Evolutionary conservation across 2,113 vertebrate species (phyloP).

Genomic region (Psophia crepitans): DNA sequence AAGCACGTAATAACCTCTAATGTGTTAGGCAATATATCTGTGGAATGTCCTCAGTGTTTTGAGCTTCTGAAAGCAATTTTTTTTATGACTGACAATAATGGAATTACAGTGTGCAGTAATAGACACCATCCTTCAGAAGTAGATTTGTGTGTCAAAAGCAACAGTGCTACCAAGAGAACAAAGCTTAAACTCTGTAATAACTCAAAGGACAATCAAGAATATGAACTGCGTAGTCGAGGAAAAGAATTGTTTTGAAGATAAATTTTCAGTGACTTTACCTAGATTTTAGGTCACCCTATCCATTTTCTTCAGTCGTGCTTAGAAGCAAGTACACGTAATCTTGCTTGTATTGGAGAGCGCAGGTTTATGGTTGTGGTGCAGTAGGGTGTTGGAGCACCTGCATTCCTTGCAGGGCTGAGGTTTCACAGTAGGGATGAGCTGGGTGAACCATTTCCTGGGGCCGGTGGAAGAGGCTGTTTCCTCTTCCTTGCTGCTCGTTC

Average conservation of each 20-base stretch:
- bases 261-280: background rate
- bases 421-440: constrained; percentile 26
- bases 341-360: background rate
- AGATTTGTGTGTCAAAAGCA: background rate
- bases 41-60: background rate
- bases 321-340: background rate
- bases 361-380: background rate
- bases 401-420: background rate
- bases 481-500: constrained; percentile 10
- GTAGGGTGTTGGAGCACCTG: background rate
- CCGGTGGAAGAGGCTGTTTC: background rate
- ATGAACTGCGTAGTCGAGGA: background rate
- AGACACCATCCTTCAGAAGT: background rate
- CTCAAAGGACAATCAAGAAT: background rate
- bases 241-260: background rate
- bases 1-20: background rate
- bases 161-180: background rate
- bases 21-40: background rate
- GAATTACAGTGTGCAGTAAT: background rate
- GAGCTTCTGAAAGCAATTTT: background rate
- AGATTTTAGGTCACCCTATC: background rate
- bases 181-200: background rate
- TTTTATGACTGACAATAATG: background rate
- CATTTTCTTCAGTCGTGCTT: background rate
- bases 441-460: constrained; percentile 34